phyloP scores from a whole-genome alignment of 2,888 invertebrate species.

The Cheilosia soror region DNA sequence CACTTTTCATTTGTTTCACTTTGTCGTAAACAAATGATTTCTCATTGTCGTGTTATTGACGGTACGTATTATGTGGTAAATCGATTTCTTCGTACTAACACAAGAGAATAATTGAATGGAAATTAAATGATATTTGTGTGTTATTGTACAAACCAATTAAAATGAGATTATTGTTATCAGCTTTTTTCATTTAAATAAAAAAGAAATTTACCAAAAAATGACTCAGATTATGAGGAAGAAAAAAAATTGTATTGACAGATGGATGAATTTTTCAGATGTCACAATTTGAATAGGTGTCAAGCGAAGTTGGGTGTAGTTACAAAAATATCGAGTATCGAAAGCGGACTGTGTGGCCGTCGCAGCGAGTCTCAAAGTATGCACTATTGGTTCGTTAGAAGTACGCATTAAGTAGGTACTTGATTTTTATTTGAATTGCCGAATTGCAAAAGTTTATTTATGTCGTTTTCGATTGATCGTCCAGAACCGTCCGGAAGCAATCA shows the following conservation, averaged over 20 bases:
- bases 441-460: too few relatives aligned
- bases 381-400: too few relatives aligned
- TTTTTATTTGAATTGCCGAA: too few relatives aligned
- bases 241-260: constrained; percentile 3
- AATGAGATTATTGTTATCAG: neutral
- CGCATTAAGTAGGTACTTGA: too few relatives aligned
- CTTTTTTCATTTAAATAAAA: constrained; percentile 4
- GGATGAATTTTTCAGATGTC: too few relatives aligned
- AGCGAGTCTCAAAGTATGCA: too few relatives aligned
- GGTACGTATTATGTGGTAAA: neutral
- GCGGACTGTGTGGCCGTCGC: too few relatives aligned
- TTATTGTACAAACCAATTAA: neutral
- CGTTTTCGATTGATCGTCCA: too few relatives aligned
- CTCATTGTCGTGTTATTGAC: constrained; percentile 40
- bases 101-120: neutral
- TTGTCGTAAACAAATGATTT: constrained; percentile 48
- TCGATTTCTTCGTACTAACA: constrained; percentile 35
- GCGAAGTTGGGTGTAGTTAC: too few relatives aligned
- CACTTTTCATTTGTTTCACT: constrained; percentile 17
- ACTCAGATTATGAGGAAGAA: constrained; percentile 39
- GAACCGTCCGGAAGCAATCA: too few relatives aligned
- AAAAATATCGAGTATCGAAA: too few relatives aligned
- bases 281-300: too few relatives aligned
- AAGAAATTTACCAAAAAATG: constrained; percentile 27
- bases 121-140: neutral